phyloP scores from a whole-genome alignment of 2,113 vertebrate species.

The Onychostoma macrolepis region DNA sequence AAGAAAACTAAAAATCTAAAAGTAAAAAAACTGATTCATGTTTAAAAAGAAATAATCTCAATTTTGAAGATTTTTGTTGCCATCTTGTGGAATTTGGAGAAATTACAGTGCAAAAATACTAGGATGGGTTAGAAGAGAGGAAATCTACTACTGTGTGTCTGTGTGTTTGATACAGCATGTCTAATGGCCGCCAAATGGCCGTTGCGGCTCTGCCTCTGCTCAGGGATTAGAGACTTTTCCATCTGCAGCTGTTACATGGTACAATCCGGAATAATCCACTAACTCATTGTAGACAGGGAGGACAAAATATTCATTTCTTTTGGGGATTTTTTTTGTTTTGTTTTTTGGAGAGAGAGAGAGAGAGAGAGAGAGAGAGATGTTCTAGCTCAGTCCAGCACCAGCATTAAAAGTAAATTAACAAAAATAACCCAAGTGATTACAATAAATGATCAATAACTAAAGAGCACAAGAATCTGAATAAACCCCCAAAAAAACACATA shows the following conservation, averaged over 20 bases:
- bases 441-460: too few relatives aligned
- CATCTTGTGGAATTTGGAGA: slow-evolving; percentile 21
- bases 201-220: neutral
- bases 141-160: neutral
- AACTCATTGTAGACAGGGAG: neutral
- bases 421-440: too few relatives aligned
- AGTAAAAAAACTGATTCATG: neutral
- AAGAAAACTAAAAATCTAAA: too few relatives aligned
- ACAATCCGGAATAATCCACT: slow-evolving; percentile 40
- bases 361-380: too few relatives aligned
- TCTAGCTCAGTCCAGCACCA: too few relatives aligned
- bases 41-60: neutral
- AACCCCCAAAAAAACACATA: too few relatives aligned
- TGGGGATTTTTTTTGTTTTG: neutral
- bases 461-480: too few relatives aligned
- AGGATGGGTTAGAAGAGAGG: neutral
- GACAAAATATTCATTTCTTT: slow-evolving; percentile 5
- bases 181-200: neutral
- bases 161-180: neutral
- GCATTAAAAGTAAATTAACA: too few relatives aligned
- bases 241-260: slow-evolving; percentile 8
- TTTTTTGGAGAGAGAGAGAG: too few relatives aligned
- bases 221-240: slow-evolving; percentile 2
- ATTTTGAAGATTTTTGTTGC: neutral
- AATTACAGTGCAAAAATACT: neutral